Evolutionary conservation across 2,797 vertebrate genomes (phyloP).

Genomic region (Epinephelus malabaricus): DNA sequence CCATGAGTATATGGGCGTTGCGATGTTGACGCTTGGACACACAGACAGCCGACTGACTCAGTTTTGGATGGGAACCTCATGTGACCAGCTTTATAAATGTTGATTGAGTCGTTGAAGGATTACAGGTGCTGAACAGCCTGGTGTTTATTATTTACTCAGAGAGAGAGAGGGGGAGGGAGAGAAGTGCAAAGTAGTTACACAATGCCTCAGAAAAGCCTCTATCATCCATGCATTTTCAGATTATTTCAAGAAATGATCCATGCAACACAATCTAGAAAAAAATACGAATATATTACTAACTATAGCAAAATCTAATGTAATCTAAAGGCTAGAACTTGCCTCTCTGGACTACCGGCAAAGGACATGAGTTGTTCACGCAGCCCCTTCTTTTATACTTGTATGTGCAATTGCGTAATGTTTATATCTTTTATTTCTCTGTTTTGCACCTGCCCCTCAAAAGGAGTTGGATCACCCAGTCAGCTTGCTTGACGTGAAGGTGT

Average conservation of each 20-base stretch:
- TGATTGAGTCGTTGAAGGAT: conserved; percentile 82
- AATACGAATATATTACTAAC: not conserved
- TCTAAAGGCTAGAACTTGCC: not conserved
- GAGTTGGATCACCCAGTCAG: not conserved
- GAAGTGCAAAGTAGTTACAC: conserved; percentile 31
- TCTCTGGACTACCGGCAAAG: conserved; percentile 1
- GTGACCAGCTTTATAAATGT: conserved; percentile 81
- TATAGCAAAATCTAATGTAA: not conserved
- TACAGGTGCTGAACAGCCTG: conserved; percentile 76
- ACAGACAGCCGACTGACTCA: conserved; percentile 63
- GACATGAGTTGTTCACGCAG: not conserved
- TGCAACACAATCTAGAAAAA: not conserved
- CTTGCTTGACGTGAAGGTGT: not conserved
- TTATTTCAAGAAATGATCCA: conserved; percentile 15
- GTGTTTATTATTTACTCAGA: conserved; percentile 72
- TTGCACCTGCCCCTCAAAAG: not conserved
- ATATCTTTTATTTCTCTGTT: conserved; percentile 2
- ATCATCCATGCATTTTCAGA: conserved; percentile 18
- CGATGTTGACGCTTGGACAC: conserved; percentile 52
- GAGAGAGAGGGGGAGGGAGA: not conserved
- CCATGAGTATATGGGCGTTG: conserved; percentile 8
- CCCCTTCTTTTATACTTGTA: not conserved
- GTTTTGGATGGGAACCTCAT: conserved; percentile 66
- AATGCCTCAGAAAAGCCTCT: conserved; percentile 36
- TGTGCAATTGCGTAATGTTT: not conserved